These are phyloP conservation scores for Drosophila kikkawai DNA, from an alignment of 1,140 invertebrate species.

Conservation along the genomic window DNA sequence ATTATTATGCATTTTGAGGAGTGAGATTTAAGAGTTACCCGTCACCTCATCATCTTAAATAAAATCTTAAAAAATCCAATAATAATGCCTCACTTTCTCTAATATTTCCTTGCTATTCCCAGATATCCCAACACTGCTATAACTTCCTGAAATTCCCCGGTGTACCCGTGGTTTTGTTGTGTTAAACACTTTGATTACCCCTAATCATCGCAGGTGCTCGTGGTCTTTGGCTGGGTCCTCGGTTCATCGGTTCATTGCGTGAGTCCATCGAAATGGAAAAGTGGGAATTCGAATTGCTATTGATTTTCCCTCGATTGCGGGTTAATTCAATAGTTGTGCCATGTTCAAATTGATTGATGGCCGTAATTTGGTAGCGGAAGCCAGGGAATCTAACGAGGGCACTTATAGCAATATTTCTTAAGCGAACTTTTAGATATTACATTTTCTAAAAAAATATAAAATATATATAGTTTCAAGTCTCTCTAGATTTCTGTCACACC, in stretches of 20 bases:
- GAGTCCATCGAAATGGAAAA: conserved; percentile 30
- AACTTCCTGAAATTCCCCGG: background rate
- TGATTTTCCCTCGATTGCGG: conserved; percentile 53
- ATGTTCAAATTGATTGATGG: conserved; percentile 68
- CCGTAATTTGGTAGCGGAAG: conserved; percentile 53
- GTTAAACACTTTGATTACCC: conserved; percentile 74
- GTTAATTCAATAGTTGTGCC: conserved; percentile 37
- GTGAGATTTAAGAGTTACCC: background rate
- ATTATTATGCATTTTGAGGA: background rate
- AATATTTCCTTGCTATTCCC: background rate
- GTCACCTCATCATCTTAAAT: background rate
- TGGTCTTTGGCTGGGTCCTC: conserved; percentile 23
- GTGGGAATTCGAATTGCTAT: conserved; percentile 48
- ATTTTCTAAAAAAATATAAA: background rate
- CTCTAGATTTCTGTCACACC: background rate
- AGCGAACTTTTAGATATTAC: background rate
- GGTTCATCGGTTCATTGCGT: conserved; percentile 31
- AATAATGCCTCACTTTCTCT: background rate
- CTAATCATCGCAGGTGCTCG: conserved; percentile 50
- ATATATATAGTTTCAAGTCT: background rate
- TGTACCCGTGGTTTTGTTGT: conserved; percentile 26
- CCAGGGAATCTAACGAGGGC: conserved; percentile 21
- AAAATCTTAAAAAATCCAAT: background rate
- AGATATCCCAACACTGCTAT: background rate
- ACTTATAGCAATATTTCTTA: conserved; percentile 1